Conservation (phyloP, 2,797 vertebrate genomes). For the Molossus alvarezi region DNA sequence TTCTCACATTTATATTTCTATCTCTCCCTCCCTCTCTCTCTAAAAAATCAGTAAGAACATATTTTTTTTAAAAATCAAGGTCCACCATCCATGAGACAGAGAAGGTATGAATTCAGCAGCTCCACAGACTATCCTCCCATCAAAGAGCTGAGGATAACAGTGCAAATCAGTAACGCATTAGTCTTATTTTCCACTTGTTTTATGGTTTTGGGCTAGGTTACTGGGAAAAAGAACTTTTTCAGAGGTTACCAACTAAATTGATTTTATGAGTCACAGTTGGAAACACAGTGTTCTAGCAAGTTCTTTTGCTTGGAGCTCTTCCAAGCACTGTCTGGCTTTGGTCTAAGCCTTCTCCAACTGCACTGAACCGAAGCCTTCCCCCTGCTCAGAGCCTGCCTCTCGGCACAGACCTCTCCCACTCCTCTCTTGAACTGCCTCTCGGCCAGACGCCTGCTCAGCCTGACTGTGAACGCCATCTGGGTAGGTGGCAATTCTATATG, state of each 20-base stretch:
- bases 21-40: neutral
- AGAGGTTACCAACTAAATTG: neutral
- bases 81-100: neutral
- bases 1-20: neutral
- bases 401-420: neutral
- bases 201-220: neutral
- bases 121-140: neutral
- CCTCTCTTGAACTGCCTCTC: neutral
- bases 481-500: neutral
- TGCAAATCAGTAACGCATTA: neutral
- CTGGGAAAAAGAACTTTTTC: slow-evolving; percentile 10
- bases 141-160: neutral
- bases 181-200: neutral
- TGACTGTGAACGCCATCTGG: neutral
- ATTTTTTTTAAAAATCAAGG: neutral
- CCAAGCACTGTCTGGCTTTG: neutral
- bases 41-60: neutral
- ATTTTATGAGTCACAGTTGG: neutral
- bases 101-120: neutral
- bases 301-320: slow-evolving; percentile 47
- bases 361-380: neutral
- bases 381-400: neutral
- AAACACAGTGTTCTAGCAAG: slow-evolving; percentile 17
- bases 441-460: neutral
- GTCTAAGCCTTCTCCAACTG: neutral